phyloP scores from a whole-genome alignment of 2,113 vertebrate species.

The Anas platyrhynchos region DNA sequence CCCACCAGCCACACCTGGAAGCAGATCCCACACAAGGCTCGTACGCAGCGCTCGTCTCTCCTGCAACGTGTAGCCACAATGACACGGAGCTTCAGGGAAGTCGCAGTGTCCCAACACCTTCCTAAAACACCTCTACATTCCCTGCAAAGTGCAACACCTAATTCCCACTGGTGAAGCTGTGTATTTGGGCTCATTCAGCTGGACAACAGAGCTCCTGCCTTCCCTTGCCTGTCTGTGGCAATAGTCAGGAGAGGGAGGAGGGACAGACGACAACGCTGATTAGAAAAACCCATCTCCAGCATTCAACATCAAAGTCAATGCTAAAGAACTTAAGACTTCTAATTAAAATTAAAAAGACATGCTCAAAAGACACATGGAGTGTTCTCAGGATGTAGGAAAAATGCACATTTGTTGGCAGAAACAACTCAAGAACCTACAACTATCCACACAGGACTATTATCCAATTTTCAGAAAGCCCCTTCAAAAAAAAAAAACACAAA shows the following conservation, averaged over 20 bases:
- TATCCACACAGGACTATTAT: neutral
- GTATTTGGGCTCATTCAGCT: neutral
- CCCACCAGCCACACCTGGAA: neutral
- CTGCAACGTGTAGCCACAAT: neutral
- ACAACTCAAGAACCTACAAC: neutral
- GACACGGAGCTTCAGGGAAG: neutral
- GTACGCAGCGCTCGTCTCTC: rapidly evolving
- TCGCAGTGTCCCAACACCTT: neutral
- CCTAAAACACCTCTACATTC: neutral
- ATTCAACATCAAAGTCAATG: no score
- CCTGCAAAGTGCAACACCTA: neutral
- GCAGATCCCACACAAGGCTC: neutral
- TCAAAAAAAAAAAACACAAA: neutral
- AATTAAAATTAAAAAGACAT: neutral
- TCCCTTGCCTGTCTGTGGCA: no score
- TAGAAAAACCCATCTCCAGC: no score
- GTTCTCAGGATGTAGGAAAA: neutral
- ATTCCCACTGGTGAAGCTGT: neutral
- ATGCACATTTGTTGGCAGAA: neutral
- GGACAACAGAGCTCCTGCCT: no score
- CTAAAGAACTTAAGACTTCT: no score
- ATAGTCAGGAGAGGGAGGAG: no score
- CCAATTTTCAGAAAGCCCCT: neutral
- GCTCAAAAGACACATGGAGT: neutral
- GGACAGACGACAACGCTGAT: no score